Base-by-base conservation (phyloP, 2,113 vertebrate genomes). In the Bos javanicus region DNA sequence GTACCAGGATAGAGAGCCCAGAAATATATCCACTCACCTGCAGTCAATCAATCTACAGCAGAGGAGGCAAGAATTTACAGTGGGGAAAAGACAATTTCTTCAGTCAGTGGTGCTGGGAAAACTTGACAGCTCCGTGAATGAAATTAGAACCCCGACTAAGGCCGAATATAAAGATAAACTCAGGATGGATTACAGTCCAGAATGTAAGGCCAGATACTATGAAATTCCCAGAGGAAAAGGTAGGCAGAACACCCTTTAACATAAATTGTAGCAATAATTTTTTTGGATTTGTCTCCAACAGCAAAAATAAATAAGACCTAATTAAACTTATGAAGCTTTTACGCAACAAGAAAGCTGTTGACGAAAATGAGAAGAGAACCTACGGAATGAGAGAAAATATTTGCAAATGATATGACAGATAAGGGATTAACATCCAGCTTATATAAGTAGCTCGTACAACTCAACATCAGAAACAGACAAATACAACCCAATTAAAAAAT, bases 1-100 rank as follows among this genome's bases (percentile, higher is more conserved):
- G 78, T 17, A 2, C 10, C 28, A 33, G 28, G 78, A 4, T 2
- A 3, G 21, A 43, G 71, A 76, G 71, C 71, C 71, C 23, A 43
- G 39, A 76, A 3, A 0, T 0, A 26, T 0, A 43, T 14, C 71
- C 36, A 13, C 1, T 3, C 71, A 2, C 23, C 39, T 76, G 39
- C 0, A 6, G 71, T 43, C 71, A 76, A 0, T 26, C 25, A 14
- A 4, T 14, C 71, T 43, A 4, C 39, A 76, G 39, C 39, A 76
- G 23, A 39, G 12, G 3, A 26, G 39, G 71, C 71, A 43, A 14
- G 71, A 43, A 43, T 26, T 76, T 26, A 76, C 71, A 26, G 11
- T 7, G 71, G 36, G 6, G 39, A 15, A 14, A 43, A 43, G 71
- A 43, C 23, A 4, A 1, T 43, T 1, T 14, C 71, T 76, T 76